These are phyloP conservation scores for Scomber colias DNA, from an alignment of 2,113 vertebrate species.

Conservation along the genomic window DNA sequence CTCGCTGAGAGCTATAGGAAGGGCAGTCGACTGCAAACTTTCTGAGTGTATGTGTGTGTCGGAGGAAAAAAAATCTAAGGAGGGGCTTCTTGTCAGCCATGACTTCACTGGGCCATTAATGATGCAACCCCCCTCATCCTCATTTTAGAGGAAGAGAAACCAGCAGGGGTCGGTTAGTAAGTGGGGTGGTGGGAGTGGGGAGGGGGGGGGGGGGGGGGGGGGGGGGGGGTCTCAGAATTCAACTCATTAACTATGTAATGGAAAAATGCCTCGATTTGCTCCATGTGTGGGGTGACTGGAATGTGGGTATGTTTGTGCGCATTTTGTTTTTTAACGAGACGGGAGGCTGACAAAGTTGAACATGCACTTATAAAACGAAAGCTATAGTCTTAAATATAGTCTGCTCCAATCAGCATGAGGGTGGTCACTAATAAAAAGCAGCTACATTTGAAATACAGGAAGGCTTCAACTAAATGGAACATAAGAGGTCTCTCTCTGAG, in stretches of 20 bases:
- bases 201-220: too few relatives aligned
- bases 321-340: conserved; percentile 74
- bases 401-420: conserved; percentile 16
- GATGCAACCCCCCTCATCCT: conserved; percentile 67
- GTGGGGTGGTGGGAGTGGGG: background rate
- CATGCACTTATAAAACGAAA: conserved; percentile 72
- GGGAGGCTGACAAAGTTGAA: conserved; percentile 65
- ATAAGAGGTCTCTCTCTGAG: conserved; percentile 14
- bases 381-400: conserved; percentile 19
- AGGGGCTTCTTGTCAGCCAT: conserved; percentile 73
- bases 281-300: conserved; percentile 75
- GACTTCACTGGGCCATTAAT: conserved; percentile 79
- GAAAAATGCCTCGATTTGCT: conserved; percentile 81
- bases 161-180: conserved; percentile 77
- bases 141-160: conserved; percentile 80
- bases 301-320: conserved; percentile 68
- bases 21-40: conserved; percentile 48
- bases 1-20: conserved; percentile 59
- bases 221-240: conserved; percentile 58
- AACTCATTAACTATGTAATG: conserved; percentile 86
- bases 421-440: conserved; percentile 67
- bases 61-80: conserved; percentile 27
- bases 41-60: conserved; percentile 41
- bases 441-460: conserved; percentile 40
- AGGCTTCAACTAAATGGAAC: conserved; percentile 43